phyloP scores from a whole-genome alignment of 2,888 invertebrate species.

The Drosophila cyrtoloma region DNA sequence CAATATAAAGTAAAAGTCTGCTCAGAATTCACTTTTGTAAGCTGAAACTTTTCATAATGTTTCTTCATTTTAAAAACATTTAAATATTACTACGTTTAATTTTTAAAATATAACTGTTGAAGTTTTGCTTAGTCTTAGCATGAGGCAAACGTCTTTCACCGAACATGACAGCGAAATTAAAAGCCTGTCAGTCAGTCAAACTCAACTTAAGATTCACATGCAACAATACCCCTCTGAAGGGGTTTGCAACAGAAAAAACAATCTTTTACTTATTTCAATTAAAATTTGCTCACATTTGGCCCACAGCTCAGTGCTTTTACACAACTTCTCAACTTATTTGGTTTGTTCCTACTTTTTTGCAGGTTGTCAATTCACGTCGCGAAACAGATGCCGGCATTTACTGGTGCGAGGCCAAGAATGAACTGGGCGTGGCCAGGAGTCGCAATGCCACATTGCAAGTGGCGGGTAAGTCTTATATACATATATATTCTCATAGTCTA shows the following conservation, averaged over 20 bases:
- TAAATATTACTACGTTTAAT: neutral
- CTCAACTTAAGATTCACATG: neutral
- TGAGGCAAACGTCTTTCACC: neutral
- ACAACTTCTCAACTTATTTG: slow-evolving; percentile 30
- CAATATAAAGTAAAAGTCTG: neutral
- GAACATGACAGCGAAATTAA: neutral
- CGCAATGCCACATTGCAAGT: slow-evolving; percentile 94
- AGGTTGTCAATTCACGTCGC: slow-evolving; percentile 91
- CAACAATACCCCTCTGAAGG: neutral
- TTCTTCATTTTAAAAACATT: neutral
- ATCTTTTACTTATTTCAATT: slow-evolving; percentile 65
- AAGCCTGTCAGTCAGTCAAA: neutral
- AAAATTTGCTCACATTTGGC: slow-evolving; percentile 58
- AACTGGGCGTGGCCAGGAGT: slow-evolving; percentile 92
- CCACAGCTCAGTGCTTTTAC: slow-evolving; percentile 10
- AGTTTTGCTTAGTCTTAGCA: neutral
- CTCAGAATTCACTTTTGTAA: neutral
- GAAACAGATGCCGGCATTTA: slow-evolving; percentile 91
- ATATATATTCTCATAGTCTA: neutral
- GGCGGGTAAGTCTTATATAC: slow-evolving; percentile 89
- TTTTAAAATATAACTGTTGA: neutral
- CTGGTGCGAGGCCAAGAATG: slow-evolving; percentile 95
- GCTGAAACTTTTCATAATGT: neutral
- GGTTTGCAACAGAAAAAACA: slow-evolving; percentile 18
- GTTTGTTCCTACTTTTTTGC: slow-evolving; percentile 66